Conservation (phyloP, 1,140 invertebrate species). For the Paracyclopina nana region DNA sequence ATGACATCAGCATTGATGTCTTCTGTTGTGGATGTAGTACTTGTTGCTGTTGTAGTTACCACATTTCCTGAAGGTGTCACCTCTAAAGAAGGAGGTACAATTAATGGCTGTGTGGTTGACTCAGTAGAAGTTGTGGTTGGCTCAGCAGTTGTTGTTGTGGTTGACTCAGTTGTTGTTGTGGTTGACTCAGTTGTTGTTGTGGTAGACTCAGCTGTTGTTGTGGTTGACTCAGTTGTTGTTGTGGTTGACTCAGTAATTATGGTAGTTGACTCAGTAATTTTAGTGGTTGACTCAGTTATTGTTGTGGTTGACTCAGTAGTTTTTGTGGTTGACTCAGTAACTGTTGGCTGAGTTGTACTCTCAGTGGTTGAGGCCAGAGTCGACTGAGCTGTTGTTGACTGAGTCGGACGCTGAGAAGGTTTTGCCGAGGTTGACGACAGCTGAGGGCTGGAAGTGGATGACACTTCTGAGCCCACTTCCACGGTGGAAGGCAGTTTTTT, state of each 20-base stretch:
- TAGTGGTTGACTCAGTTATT: neutral
- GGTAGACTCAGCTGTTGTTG: neutral
- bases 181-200: neutral
- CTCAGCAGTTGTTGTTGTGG: neutral
- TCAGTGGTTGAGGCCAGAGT: neutral
- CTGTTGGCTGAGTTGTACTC: neutral
- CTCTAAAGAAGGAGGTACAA: too few relatives aligned
- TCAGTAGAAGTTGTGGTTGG: neutral
- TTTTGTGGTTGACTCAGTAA: neutral
- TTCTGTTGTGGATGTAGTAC: neutral
- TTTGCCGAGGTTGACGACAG: neutral
- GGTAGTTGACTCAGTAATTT: neutral
- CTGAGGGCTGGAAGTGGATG: neutral
- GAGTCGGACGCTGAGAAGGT: neutral
- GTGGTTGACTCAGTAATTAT: neutral
- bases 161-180: neutral
- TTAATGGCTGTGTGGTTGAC: too few relatives aligned
- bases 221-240: constrained; percentile 3
- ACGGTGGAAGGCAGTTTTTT: neutral
- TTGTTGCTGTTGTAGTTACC: neutral
- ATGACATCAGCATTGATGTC: neutral
- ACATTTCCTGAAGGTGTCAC: too few relatives aligned
- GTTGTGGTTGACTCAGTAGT: neutral
- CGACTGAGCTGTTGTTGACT: neutral
- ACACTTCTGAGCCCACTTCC: neutral